Evolutionary conservation across 1,140 invertebrate genomes (phyloP), one percentile per base, ranked within the genome.

Genomic region (Dreissena polymorpha): DNA sequence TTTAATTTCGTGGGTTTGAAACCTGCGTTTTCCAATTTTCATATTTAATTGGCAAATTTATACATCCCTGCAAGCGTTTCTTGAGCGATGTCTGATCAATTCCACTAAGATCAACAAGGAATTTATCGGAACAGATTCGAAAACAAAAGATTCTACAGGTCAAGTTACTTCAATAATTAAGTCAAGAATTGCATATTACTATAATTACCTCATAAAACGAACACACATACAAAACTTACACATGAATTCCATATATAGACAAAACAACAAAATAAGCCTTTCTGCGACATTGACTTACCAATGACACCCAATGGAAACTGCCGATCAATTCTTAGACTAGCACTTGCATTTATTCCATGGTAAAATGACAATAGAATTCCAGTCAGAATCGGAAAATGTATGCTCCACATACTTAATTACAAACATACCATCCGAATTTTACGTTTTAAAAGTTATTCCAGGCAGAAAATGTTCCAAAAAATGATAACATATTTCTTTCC

Each of bases 381-480:
- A 73, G 79, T 50, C 27, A 81, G 70, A 81, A 81, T 73, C 79
- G 68, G 23, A 50, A 60, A 23, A 55, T 72, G 65, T 27, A 73
- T 81, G 79, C 55, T 81, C 79, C 79, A 73, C 79, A 81, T 81
- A 63, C 25, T 81, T 81, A 81, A 16, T 73, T 65, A 73, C 70
- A 50, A 73, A 65, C 50, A 63, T 64, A 8, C 69, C 69, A 81
- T 81, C 49, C 53, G 55, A 21, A 23, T 50, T 14, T n/a, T 29
- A 39, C 29, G 14, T 60, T 53, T 51, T 13, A n/a, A 10, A 23
- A 23, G 27, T 57, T 23, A 60, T 25, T 73, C 57, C 69, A 16
- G 23, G 39, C 29, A 71, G 51, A 63, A 73, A 65, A 81, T 53
- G 21, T n/a, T 39, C 67, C 64, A 18, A 70, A 72, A 71, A 63